Base-by-base conservation (phyloP, 1,140 invertebrate genomes). In the Philotrypesis tridentata region DNA sequence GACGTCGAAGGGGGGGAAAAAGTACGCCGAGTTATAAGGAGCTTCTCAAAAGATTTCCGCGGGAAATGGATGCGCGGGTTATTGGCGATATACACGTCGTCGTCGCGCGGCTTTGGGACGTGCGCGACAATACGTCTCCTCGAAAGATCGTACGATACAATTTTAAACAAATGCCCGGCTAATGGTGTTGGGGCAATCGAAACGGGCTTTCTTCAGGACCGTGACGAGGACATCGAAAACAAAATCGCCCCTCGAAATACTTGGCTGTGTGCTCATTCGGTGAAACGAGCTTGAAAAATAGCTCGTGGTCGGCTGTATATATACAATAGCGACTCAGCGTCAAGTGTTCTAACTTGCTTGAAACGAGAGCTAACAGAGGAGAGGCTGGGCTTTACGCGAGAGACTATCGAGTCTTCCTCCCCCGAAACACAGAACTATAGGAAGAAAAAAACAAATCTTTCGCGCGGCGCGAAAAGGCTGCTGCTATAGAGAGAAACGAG, bases 331-430 rank as follows among this genome's bases (percentile, higher is more conserved):
- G 12, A 43, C 12, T 43, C 3, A 17, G 0, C 48, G 48, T 6
- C 70, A 80, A 80, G 11, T 74, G 37, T 80, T 80, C 63, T 23
- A 70, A 61, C 61, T 75, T 75, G 25, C 73, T 70, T 61, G 71
- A 40, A 81, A n/a, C n/a, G 48, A 74, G 65, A 82, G 70, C 67
- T 70, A 43, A 70, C 79, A n/a, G 72, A 75, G 70, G 72, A 78
- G 79, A 48, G 40, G 67, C n/a, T 75, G 67, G 79, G 72, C 65
- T 68, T 73, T 67, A 21, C 21, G n/a, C 21, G 48, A 71, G n/a
- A 55, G 48, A 55, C 48, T 17, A n/a, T 67, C 29, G 11, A n/a
- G n/a, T n/a, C n/a, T 65, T n/a, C 63, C 67, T 29, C 67, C 4
- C 31, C 7, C 68, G 21, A 71, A 80, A 61, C 21, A 55, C 6